Base-by-base conservation (phyloP, 2,797 vertebrate genomes). In the Mus spretus region DNA sequence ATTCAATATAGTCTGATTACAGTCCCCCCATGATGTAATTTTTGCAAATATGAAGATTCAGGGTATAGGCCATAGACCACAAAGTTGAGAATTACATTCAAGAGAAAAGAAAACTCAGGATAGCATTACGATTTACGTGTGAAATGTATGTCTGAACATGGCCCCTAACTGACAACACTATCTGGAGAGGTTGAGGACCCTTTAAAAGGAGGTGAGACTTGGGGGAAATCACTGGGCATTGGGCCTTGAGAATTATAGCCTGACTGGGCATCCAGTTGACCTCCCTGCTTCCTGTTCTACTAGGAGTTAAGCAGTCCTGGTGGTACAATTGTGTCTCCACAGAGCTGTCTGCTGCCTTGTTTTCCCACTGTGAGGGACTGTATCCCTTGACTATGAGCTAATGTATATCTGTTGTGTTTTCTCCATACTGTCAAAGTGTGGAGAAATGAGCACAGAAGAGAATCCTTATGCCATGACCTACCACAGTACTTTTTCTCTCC, bases 1-100 rank as follows among this genome's bases (percentile, higher is more conserved):
- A 79, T 20, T 53, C 7, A 79, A 11, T 20, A 53, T 34, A 79
- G 47, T 34, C 31, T 12, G 47, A 55, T 53, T 79, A 79, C 28
- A 79, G 47, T 6, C 22, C 50, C 31, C 31, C 79, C 2, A 6
- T 20, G 9, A 55, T 80, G 78, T 80, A 53, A 20, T 79, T 79
- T 59, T 80, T 81, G 40, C 12, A 26, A 24, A 4, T 63, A 50
- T 77, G 24, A 94, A 92, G 59, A 95, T 93, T 88, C 57, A 70
- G 44, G 19, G 31, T 9, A 59, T 83, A 83, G 79, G 53, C 28
- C 4, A 61, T 17, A 61, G 65, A 37, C n/a, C 47, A 89, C n/a
- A n/a, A 57, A 82, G 47, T 83, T 86, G 89, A 80, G 50, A 79
- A 81, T 61, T 89, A 47, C 31, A 31, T 57, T 34, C 22, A 89